Base-by-base conservation (phyloP, 2,797 vertebrate species). In the Takifugu ocellatus region DNA sequence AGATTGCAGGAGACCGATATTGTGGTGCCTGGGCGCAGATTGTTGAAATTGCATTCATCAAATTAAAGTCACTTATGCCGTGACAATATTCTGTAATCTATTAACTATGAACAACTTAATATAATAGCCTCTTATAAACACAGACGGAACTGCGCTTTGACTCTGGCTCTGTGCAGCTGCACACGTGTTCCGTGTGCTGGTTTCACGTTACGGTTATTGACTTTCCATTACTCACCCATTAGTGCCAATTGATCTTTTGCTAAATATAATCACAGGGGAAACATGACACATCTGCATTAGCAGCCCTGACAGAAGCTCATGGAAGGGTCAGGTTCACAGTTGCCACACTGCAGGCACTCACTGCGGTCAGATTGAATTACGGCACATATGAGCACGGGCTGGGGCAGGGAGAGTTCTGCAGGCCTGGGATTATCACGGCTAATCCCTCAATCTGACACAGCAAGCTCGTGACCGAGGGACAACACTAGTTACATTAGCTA, bases 371-470 rank as follows among this genome's bases (percentile, higher is more conserved):
- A 66, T 60, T 70, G 45, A 70, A 57, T 69, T 45, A 66, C 44
- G 66, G 55, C 58, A 54, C 49, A 17, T 66, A 66, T 70, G 66
- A 56, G 60, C 60, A 14, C 48, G 59, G 51, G 61, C 59, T 44
- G 58, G 59, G 49, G 59, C 67, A 74, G 69, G 48, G 74, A 83
- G 75, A 83, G 75, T 82, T 71, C 64, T 77, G 51, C 39, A 65
- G 51, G 75, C 78, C 55, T 70, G 2, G 77, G 88, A 88, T 90
- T 90, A 89, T 69, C 75, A 47, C 9, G 36, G 57, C 61, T 86
- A 85, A 89, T 88, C 86, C 75, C 61, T 77, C 82, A 75, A 66
- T 83, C 76, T 86, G 85, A 89, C 81, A 82, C 66, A 81, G 81
- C 80, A 83, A 81, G 57, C 59, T 59, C 53, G 56, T 45, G 60